Conservation (phyloP, 2,888 invertebrate species). For the Arge pagana region DNA sequence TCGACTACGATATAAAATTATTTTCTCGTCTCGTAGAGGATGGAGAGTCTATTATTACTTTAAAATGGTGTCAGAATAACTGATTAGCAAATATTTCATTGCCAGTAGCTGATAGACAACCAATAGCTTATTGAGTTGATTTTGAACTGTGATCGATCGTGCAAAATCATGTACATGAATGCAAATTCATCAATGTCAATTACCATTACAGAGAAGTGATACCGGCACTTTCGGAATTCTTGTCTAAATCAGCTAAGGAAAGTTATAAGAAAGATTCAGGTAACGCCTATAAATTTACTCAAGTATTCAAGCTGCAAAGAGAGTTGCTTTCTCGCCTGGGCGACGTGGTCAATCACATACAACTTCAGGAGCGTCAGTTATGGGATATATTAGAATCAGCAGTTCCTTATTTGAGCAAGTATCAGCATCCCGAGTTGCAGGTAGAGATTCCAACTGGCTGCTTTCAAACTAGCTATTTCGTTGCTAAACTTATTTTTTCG, state of each 20-base stretch:
- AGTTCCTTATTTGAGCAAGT: constrained; percentile 63
- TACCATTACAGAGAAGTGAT: constrained; percentile 67
- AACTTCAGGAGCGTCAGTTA: constrained; percentile 57
- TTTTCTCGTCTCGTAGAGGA: not conserved
- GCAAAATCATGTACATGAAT: too few relatives aligned
- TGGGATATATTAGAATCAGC: constrained; percentile 58
- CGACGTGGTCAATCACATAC: constrained; percentile 58
- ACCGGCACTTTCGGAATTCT: constrained; percentile 65
- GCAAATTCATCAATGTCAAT: not conserved
- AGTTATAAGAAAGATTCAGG: constrained; percentile 66
- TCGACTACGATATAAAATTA: not conserved
- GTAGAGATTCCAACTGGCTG: constrained; percentile 51
- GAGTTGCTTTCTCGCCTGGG: constrained; percentile 61
- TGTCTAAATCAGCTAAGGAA: constrained; percentile 61
- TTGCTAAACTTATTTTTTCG: constrained; percentile 7
- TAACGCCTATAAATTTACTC: constrained; percentile 64
- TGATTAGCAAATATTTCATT: not conserved
- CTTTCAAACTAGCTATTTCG: not conserved
- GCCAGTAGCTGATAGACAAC: too few relatives aligned
- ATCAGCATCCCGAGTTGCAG: constrained; percentile 69
- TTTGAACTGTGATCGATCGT: too few relatives aligned
- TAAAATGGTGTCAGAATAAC: not conserved
- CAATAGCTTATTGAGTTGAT: too few relatives aligned
- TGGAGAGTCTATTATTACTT: not conserved
- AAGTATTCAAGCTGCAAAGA: constrained; percentile 64